Conservation (phyloP, 2,888 invertebrate species). For the Lasioglossum morio region DNA sequence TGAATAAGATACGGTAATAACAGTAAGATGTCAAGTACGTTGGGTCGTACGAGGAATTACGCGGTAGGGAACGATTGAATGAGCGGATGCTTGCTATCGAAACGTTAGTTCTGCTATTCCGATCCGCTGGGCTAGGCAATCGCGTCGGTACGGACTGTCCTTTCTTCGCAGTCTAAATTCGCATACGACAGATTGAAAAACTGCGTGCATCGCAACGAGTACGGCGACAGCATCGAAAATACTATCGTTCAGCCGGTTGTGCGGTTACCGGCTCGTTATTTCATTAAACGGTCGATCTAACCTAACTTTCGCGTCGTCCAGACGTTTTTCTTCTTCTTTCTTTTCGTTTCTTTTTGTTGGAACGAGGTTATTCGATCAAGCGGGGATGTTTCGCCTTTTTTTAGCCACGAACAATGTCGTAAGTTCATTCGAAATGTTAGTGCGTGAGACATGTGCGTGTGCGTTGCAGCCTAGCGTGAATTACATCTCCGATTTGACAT, state of each 20-base stretch:
- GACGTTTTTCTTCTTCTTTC: not conserved
- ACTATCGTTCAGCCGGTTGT: not conserved
- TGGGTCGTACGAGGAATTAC: slow-evolving; percentile 37
- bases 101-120: slow-evolving; percentile 45
- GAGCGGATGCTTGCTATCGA: slow-evolving; percentile 32
- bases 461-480: slow-evolving; percentile 38
- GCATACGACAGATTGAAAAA: not conserved
- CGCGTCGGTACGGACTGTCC: slow-evolving; percentile 14
- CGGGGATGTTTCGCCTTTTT: slow-evolving; percentile 42
- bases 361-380: slow-evolving; percentile 45
- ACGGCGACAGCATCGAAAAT: not conserved
- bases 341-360: not conserved
- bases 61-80: slow-evolving; percentile 43
- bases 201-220: not conserved
- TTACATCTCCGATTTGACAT: slow-evolving; percentile 56
- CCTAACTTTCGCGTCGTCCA: slow-evolving; percentile 40
- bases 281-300: slow-evolving; percentile 30
- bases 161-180: not conserved
- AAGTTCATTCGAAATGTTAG: slow-evolving; percentile 39
- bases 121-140: slow-evolving; percentile 45
- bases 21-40: slow-evolving; percentile 50
- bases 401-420: slow-evolving; percentile 41
- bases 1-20: slow-evolving; percentile 42
- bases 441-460: slow-evolving; percentile 44
- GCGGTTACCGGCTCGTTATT: slow-evolving; percentile 43